A percentile compares a stretch with the other conserved stretches of the same genome.
Evolutionary conservation across 1,140 invertebrate species (phyloP).

Genomic region (Drosophila aff.): DNA sequence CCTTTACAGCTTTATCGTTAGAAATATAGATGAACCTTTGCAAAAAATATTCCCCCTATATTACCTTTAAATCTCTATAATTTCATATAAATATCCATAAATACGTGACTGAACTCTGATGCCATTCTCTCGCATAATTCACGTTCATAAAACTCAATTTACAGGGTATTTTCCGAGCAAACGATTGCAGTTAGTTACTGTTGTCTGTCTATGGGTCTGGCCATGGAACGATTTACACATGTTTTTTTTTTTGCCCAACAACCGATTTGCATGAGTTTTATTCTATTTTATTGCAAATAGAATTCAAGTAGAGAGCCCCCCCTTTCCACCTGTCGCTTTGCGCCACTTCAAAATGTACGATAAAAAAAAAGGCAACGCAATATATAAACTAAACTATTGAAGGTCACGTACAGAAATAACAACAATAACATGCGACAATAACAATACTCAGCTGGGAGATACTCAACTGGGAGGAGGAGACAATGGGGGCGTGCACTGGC

Average conservation of each 20-base stretch:
- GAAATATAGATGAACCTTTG: not conserved
- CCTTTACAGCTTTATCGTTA: not conserved
- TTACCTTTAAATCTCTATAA: not conserved
- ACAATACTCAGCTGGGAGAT: constrained; percentile 29
- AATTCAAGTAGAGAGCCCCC: constrained; percentile 51
- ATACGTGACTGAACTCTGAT: constrained; percentile 4
- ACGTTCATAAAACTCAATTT: not conserved
- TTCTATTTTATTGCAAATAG: constrained; percentile 60
- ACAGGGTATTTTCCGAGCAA: constrained; percentile 13
- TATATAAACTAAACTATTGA: constrained; percentile 69
- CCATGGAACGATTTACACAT: constrained; percentile 52
- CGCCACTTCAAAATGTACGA: constrained; percentile 67
- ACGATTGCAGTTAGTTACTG: constrained; percentile 33
- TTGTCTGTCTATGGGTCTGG: constrained; percentile 42
- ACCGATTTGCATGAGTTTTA: constrained; percentile 56
- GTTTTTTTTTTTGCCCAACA: constrained; percentile 29
- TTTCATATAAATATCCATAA: not conserved
- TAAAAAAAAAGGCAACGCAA: constrained; percentile 77
- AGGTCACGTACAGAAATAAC: constrained; percentile 73
- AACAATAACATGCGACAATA: constrained; percentile 53
- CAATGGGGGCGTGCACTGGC: constrained; percentile 8
- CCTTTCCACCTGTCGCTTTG: constrained; percentile 14
- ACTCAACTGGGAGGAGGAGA: constrained; percentile 28
- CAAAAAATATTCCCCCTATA: not conserved
- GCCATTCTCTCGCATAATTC: not conserved